Evolutionary conservation across 2,888 invertebrate genomes (phyloP), one percentile per base, ranked within the genome.

Genomic region (Eugnorisma glareosa): DNA sequence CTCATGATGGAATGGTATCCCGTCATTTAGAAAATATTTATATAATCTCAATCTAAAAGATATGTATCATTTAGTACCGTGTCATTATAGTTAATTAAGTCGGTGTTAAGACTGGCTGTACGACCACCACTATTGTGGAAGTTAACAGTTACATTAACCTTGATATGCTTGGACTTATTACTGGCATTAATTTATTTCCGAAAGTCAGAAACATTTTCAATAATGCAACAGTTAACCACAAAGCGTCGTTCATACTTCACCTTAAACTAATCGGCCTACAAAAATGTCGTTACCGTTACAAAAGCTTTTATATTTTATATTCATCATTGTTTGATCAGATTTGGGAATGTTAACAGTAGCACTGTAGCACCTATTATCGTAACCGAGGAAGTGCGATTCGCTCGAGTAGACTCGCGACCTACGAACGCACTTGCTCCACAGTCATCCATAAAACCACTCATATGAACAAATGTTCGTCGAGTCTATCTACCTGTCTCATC

Each of bases 321-420:
- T 43, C 48, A 51, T 54, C 48, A 51, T 54, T 84, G 79, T 90
- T 89, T 88, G 81, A 73, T 85, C 89, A 90, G 86, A 43, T 84
- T 69, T 79, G 67, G 67, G 79, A 81, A 85, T 75, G 45, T 73
- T 77, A 75, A 67, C 57, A 76, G 10, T 15, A 59, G 31, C 70
- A 67, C 45, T 80, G 10, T 6, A 57, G 24, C 75, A 69, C 43
- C 73, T 74, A 54, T 73, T 67, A 78, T 78, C 81, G 73, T 85
- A 68, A 84, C 75, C 68, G 75, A 88, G 89, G 88, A 90, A 90
- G 86, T 88, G 35, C 48, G 87, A 81, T 80, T 78, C 86, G 90
- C 87, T 88, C 81, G 90, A 92, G 90, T 91, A 86, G 87, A 85
- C 87, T 84, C 87, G 90, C 85, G 89, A 90, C 88, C 90, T 92